Base-by-base conservation (phyloP, 2,113 vertebrate genomes). In the Sebastes schlegelii region DNA sequence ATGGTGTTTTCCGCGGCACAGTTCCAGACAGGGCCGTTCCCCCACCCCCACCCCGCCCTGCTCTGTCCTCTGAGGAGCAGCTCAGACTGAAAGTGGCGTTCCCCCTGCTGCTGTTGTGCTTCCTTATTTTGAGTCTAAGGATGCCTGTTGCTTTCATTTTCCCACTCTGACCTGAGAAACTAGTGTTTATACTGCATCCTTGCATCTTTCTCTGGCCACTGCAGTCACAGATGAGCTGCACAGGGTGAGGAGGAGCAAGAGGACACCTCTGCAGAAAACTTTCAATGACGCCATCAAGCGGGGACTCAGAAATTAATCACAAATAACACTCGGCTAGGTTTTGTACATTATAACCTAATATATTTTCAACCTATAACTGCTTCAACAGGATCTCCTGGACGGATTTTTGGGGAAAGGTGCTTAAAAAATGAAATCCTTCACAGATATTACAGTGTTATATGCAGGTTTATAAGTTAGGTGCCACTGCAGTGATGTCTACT, bases 131-230 rank as follows among this genome's bases (percentile, higher is more conserved):
- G 5, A 66, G 62, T 52, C 23, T 9, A 54, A 68, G 58, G 84
- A 81, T 61, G 68, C 52, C 69, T 73, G 69, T 83, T 69, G 82
- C 71, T 89, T 85, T 58, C 75, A 57, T 48, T 89, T 86, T 19
- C 77, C 69, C 68, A 75, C 82, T 79, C 71, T 74, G 80, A 84
- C 86, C 79, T 26, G 82, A 63, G 58, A 74, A 79, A 63, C 78
- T 69, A 5, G 78, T 77, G 10, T 87, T 88, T 88, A 0, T 34
- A 74, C 71, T 61, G 34, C 57, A 61, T 77, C 82, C 79, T 55
- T 65, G 52, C 90, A 77, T 72, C 85, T 89, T 9, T 40, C 19
- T 71, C 51, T 55, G 40, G 19, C 48, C 43, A 61, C 65, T 65
- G 11, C 4, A 62, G 69, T 71, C 58, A 51, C 46, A 77, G 21